A percentile compares a stretch with the other conserved stretches of the same genome.
Evolutionary conservation across 1,140 invertebrate genomes (phyloP).

Genomic region (Asobara japonica): DNA sequence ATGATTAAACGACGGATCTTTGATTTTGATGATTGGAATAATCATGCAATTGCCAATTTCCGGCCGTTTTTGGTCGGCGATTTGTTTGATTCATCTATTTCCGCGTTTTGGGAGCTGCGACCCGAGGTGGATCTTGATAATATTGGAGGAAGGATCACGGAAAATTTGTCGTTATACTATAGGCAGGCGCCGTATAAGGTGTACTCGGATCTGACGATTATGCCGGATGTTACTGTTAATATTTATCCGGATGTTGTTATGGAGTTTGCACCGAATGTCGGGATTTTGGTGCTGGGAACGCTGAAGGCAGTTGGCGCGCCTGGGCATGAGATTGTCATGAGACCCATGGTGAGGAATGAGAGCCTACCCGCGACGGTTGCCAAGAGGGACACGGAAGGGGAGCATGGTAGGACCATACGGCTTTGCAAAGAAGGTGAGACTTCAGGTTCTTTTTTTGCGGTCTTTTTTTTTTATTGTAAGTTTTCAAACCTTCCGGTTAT

Average conservation of each 20-base stretch:
- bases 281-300: constrained; percentile 93
- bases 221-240: constrained; percentile 88
- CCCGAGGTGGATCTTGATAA: constrained; percentile 72
- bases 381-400: constrained; percentile 36
- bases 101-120: constrained; percentile 70
- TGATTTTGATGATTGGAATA: constrained; percentile 99
- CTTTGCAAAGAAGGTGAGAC: constrained; percentile 79
- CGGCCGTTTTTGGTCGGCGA: constrained; percentile 86
- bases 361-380: neutral
- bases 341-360: constrained; percentile 70
- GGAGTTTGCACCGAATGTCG: constrained; percentile 96
- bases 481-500: too few species aligned
- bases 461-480: too few species aligned
- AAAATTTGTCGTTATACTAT: constrained; percentile 76
- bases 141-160: constrained; percentile 85
- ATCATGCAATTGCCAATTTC: constrained; percentile 92
- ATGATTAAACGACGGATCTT: constrained; percentile 88
- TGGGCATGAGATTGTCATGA: constrained; percentile 85
- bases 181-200: constrained; percentile 82
- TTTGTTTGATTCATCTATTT: constrained; percentile 79
- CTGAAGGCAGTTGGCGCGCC: constrained; percentile 85
- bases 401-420: constrained; percentile 70
- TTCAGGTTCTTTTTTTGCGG: too few species aligned
- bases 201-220: constrained; percentile 93
- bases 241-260: constrained; percentile 91